phyloP scores from a whole-genome alignment of 2,113 vertebrate genomes.

The Hemibagrus wyckioides region DNA sequence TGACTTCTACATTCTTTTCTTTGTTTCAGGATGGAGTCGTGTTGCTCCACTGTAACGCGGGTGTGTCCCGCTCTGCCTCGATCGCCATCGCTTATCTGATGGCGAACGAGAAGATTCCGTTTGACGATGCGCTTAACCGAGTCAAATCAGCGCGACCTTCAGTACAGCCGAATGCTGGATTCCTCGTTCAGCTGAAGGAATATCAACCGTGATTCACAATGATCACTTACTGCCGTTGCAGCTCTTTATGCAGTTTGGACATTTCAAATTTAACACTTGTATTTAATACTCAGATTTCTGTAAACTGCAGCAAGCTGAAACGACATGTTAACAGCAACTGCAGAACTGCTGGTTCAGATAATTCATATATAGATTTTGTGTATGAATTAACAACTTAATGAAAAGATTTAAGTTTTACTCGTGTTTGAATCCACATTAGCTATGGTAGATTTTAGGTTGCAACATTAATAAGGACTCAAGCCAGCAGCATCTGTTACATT shows the following conservation, averaged over 20 bases:
- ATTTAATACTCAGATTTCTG: neutral
- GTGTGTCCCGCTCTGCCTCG: conserved; percentile 88
- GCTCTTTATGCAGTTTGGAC: neutral
- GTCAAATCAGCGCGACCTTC: conserved; percentile 86
- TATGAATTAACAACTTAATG: neutral
- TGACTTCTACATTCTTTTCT: neutral
- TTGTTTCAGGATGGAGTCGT: conserved; percentile 79
- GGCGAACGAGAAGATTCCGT: conserved; percentile 79
- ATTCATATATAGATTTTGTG: neutral
- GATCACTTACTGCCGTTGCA: too few species aligned
- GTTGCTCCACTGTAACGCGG: conserved; percentile 95
- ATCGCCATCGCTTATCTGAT: conserved; percentile 90
- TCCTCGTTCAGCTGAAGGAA: conserved; percentile 84
- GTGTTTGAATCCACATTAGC: neutral
- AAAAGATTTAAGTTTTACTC: neutral
- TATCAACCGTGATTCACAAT: conserved; percentile 71
- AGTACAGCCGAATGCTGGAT: conserved; percentile 86
- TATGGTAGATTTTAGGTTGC: neutral
- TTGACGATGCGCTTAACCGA: conserved; percentile 80
- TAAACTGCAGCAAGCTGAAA: neutral
- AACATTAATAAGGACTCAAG: neutral
- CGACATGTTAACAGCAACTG: neutral
- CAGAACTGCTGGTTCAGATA: neutral
- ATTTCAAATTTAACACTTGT: neutral
- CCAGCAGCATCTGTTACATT: neutral